phyloP scores from a whole-genome alignment of 2,888 invertebrate species.

The Leucophenga maculata region DNA sequence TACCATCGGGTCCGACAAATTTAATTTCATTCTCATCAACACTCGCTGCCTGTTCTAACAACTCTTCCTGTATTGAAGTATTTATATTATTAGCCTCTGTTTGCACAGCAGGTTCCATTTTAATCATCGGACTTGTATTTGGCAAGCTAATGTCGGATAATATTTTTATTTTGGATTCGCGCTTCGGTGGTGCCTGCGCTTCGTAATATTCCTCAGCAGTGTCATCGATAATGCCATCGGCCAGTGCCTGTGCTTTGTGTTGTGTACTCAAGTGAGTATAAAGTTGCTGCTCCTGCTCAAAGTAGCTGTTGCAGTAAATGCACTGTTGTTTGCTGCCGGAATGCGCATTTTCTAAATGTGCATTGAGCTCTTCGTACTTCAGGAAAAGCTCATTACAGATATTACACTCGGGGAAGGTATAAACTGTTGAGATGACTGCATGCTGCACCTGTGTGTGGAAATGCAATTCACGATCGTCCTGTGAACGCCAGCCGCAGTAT shows the following conservation, averaged over 20 bases:
- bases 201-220: conserved; percentile 73
- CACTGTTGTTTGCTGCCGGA: conserved; percentile 75
- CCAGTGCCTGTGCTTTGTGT: conserved; percentile 78
- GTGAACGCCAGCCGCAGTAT: conserved; percentile 85
- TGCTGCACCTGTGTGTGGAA: conserved; percentile 88
- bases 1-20: conserved; percentile 74
- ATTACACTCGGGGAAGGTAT: conserved; percentile 85
- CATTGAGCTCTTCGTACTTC: conserved; percentile 79
- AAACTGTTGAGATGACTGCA: conserved; percentile 81
- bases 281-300: conserved; percentile 79
- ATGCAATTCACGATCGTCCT: conserved; percentile 81
- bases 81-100: conserved; percentile 74
- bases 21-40: conserved; percentile 64
- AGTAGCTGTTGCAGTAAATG: conserved; percentile 83
- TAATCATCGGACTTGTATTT: conserved; percentile 53
- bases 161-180: conserved; percentile 74
- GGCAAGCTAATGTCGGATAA: conserved; percentile 71
- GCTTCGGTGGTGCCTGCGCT: conserved; percentile 48
- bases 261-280: conserved; percentile 80
- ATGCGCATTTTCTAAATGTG: conserved; percentile 78
- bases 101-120: conserved; percentile 62
- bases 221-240: conserved; percentile 78
- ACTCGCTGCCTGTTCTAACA: conserved; percentile 72
- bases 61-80: conserved; percentile 74
- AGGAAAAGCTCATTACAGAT: conserved; percentile 82